Conservation (phyloP, 2,113 vertebrate genomes). For the Pithys albifrons region DNA sequence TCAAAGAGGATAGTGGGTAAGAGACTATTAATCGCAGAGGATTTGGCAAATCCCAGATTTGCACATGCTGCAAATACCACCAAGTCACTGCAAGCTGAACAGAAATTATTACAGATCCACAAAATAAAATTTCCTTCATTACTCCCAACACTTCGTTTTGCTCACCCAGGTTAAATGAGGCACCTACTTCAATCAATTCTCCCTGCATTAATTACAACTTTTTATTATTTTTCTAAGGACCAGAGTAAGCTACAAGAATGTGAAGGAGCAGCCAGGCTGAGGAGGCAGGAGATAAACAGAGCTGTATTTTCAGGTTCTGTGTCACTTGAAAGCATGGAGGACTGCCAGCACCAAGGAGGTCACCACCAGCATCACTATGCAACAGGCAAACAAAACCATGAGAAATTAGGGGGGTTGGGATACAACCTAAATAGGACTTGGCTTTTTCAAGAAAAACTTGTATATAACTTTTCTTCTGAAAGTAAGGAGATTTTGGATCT, state of each 20-base stretch:
- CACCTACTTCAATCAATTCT: background rate
- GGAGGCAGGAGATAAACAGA: background rate
- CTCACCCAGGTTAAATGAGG: background rate
- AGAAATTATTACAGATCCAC: background rate
- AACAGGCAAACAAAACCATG: background rate
- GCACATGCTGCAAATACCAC: slow-evolving; percentile 33
- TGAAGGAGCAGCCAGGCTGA: background rate
- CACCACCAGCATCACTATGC: background rate
- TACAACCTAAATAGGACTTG: background rate
- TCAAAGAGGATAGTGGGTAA: slow-evolving; percentile 29
- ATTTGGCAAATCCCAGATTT: slow-evolving; percentile 44
- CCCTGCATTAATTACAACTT: background rate
- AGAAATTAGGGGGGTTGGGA: background rate
- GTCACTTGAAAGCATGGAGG: background rate
- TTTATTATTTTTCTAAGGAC: background rate
- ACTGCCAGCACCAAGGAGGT: background rate
- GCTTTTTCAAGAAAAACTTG: background rate
- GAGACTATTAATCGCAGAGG: slow-evolving; percentile 23
- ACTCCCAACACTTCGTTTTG: background rate
- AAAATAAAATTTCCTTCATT: background rate
- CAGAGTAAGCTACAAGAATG: background rate
- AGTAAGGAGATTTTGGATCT: background rate
- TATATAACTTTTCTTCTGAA: background rate
- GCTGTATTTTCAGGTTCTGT: background rate
- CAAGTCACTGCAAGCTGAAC: background rate